Conservation (phyloP, 2,113 vertebrate genomes). For the Caretta caretta region DNA sequence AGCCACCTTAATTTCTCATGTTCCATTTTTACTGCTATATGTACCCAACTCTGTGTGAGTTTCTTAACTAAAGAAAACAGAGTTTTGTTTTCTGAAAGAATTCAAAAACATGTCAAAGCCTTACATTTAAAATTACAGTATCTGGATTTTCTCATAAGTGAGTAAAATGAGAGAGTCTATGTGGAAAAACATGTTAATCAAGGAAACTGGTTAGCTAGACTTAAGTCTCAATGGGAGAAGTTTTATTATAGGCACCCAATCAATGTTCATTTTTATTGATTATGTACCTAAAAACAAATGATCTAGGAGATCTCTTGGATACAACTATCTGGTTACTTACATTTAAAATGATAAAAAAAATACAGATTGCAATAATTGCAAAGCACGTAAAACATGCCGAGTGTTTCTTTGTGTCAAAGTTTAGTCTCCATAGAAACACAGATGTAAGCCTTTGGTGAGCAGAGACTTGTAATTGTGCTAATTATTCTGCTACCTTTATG, state of each 20-base stretch:
- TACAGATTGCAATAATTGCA: not conserved
- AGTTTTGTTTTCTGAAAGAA: slow-evolving; percentile 22
- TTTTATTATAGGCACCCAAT: slow-evolving; percentile 48
- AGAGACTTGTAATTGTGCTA: not conserved
- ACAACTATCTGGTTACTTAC: slow-evolving; percentile 18
- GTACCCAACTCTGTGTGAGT: not conserved
- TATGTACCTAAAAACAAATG: slow-evolving; percentile 21
- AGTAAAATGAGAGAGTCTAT: slow-evolving; percentile 45
- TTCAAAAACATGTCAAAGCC: slow-evolving; percentile 31
- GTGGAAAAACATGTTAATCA: slow-evolving; percentile 48
- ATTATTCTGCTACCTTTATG: not conserved
- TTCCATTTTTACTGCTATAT: slow-evolving; percentile 37
- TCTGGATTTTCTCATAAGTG: not conserved
- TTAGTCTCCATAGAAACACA: not conserved
- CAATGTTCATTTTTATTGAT: slow-evolving; percentile 59
- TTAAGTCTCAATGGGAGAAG: slow-evolving; percentile 36
- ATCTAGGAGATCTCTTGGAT: slow-evolving; percentile 30
- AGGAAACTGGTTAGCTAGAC: slow-evolving; percentile 57
- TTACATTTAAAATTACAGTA: slow-evolving; percentile 64
- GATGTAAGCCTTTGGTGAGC: not conserved
- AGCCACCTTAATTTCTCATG: not conserved
- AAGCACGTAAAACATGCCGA: not conserved
- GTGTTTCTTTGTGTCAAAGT: not conserved
- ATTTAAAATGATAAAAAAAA: not conserved
- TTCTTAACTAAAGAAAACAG: slow-evolving; percentile 45